Conservation (phyloP, 2,797 vertebrate species). For the Helarctos malayanus region DNA sequence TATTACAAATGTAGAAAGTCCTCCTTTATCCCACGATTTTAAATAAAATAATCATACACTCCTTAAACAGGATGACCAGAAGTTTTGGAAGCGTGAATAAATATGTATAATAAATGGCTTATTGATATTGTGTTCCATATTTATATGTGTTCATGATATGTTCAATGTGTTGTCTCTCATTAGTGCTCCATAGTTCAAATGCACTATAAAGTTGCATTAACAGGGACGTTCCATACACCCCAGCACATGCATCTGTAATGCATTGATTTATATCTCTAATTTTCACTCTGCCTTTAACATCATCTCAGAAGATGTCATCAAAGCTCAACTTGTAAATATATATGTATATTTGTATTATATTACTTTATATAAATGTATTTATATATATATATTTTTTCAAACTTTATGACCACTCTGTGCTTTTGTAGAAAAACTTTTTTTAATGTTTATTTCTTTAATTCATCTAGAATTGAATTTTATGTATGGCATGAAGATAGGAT, state of each 20-base stretch:
- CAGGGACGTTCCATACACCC: not conserved
- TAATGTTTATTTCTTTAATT: not conserved
- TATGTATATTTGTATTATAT: not conserved
- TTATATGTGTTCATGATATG: not conserved
- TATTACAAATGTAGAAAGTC: not conserved
- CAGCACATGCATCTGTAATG: not conserved
- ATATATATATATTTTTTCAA: not conserved
- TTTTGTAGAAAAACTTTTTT: not conserved
- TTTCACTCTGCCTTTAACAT: not conserved
- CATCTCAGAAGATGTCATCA: not conserved
- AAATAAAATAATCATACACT: slow-evolving; percentile 23
- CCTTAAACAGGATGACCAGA: not conserved
- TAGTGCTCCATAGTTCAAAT: not conserved
- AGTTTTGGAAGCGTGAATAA: not conserved
- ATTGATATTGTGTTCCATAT: not conserved
- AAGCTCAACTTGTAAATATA: not conserved
- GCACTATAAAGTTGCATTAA: not conserved
- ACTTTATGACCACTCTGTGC: not conserved
- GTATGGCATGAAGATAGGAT: not conserved
- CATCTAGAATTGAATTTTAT: slow-evolving; percentile 7
- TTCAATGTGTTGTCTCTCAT: not conserved
- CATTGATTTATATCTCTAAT: not conserved
- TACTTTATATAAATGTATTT: not conserved
- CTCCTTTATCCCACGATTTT: not conserved
- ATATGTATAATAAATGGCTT: not conserved